Conservation (phyloP, 2,113 vertebrate genomes). For the Australoheros scitulus region DNA sequence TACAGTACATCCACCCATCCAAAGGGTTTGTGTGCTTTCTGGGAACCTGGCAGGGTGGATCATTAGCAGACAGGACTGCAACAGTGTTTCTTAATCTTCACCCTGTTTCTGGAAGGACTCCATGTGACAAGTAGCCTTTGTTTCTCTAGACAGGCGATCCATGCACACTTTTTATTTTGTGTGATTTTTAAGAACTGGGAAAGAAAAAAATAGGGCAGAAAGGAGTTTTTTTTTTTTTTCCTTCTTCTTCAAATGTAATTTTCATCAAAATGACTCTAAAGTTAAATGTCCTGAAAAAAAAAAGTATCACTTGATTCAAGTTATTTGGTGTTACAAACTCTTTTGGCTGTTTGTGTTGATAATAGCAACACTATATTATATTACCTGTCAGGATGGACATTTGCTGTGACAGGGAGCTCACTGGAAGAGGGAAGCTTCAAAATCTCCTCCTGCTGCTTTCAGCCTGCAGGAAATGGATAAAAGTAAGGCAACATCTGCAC, state of each 20-base stretch:
- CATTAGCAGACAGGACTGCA: conserved; percentile 38
- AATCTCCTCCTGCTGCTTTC: conserved; percentile 27
- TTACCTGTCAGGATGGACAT: conserved; percentile 10
- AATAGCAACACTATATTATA: conserved; percentile 26
- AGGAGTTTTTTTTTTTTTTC: accelerated
- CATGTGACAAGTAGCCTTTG: conserved; percentile 39
- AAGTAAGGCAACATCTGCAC: conserved; percentile 23
- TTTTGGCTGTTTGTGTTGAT: conserved; percentile 13
- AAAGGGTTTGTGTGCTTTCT: conserved; percentile 43
- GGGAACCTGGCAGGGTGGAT: conserved; percentile 36
- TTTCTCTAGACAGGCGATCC: conserved; percentile 8
- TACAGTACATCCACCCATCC: neutral
- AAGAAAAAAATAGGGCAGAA: neutral
- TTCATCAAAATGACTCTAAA: accelerated
- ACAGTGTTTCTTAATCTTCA: conserved; percentile 37
- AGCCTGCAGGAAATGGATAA: conserved; percentile 9
- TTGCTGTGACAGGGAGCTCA: conserved; percentile 22
- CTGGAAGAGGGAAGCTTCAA: conserved; percentile 22
- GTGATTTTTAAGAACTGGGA: neutral
- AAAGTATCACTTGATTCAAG: neutral
- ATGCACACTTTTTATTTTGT: neutral
- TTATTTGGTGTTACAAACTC: neutral
- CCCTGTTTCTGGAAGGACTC: conserved; percentile 58
- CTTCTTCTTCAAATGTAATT: neutral
- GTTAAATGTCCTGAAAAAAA: neutral